Percentiles rank a stretch among this genome's conserved stretches.
These are phyloP conservation scores for Apis dorsata DNA, from an alignment of 1,140 invertebrate species.

Conservation along the genomic window DNA sequence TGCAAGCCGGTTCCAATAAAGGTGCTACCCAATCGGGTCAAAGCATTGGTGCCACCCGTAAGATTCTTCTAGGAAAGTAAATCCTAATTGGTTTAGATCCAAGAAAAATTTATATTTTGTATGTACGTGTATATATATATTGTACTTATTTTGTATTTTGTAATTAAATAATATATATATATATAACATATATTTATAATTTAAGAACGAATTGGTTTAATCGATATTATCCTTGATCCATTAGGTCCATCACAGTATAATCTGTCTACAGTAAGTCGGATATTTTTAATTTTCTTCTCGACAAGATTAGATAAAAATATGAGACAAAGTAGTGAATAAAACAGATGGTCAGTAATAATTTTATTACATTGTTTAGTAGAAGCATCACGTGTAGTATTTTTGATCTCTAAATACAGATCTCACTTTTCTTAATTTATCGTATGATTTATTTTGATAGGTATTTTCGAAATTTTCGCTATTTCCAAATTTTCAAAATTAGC, in stretches of 20 bases:
- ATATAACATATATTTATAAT: conserved; percentile 35
- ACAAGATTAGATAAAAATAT: too few relatives aligned
- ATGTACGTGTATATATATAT: conserved; percentile 60
- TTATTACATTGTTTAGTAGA: conserved; percentile 25
- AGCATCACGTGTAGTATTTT: background rate
- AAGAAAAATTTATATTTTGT: conserved; percentile 63
- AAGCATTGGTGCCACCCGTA: conserved; percentile 93
- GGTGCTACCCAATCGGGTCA: conserved; percentile 93
- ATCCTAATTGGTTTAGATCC: conserved; percentile 56
- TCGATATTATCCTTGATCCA: background rate
- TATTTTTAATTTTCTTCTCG: background rate
- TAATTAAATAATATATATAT: conserved; percentile 68
- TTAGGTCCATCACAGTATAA: background rate
- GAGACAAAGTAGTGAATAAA: too few relatives aligned
- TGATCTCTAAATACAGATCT: background rate
- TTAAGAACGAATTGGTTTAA: background rate
- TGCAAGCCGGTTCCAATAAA: conserved; percentile 96
- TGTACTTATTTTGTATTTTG: conserved; percentile 72
- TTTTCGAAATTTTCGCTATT: background rate
- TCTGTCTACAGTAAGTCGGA: too few relatives aligned
- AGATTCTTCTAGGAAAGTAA: conserved; percentile 91
- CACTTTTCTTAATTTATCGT: background rate
- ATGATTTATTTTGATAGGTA: background rate
- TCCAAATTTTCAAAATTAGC: too few relatives aligned
- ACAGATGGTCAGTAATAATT: background rate